Percentiles rank a stretch among this genome's conserved stretches.
Evolutionary conservation across 35 echinoderm and acorn worm species (phyloP).

Genomic region (Chiridota heheva): DNA sequence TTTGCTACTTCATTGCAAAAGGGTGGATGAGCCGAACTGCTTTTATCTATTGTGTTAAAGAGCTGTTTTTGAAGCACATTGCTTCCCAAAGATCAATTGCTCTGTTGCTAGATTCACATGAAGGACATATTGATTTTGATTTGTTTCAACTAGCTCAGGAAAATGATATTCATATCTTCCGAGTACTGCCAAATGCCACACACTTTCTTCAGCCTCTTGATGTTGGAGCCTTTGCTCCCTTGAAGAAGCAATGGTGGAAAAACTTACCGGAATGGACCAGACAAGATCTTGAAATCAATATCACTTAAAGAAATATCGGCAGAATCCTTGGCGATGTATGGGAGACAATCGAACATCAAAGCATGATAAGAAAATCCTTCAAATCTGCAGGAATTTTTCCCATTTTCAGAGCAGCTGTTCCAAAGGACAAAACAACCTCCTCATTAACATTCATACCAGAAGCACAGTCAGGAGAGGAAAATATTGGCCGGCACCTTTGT

Average conservation of each 20-base stretch:
- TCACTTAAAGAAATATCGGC: conserved; percentile 14
- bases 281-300: neutral
- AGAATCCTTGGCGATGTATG: conserved; percentile 30
- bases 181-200: neutral
- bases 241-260: conserved; percentile 26
- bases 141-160: neutral
- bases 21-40: neutral
- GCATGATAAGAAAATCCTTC: conserved; percentile 10
- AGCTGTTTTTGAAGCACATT: neutral
- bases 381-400: conserved; percentile 11
- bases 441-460: conserved; percentile 7
- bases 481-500: neutral
- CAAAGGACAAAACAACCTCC: conserved; percentile 4
- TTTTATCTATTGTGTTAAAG: neutral
- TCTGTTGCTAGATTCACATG: neutral
- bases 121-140: neutral
- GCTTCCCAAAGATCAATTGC: neutral
- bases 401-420: neutral
- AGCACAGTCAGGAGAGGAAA: neutral
- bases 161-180: neutral
- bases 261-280: conserved; percentile 17
- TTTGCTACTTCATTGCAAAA: neutral
- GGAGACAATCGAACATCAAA: conserved; percentile 12
- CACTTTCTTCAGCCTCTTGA: conserved; percentile 15
- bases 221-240: conserved; percentile 7